Evolutionary conservation across 2,797 vertebrate species (phyloP).

Genomic region (Glossophaga mutica): DNA sequence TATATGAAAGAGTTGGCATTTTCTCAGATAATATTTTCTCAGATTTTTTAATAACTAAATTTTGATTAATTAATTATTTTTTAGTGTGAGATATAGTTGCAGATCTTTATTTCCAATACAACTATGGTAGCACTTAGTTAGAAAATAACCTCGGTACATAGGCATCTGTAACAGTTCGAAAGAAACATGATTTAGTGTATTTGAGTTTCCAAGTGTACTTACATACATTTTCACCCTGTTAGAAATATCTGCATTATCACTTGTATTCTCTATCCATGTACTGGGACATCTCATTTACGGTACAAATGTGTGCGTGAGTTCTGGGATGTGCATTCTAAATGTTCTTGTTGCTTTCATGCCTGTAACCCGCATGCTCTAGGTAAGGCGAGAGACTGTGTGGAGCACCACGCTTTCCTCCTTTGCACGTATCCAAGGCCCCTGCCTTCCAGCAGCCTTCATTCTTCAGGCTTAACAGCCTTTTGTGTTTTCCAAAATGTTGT

Average conservation of each 20-base stretch:
- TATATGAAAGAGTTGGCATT: not conserved
- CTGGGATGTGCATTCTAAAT: not conserved
- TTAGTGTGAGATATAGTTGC: not conserved
- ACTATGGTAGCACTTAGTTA: not conserved
- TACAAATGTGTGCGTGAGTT: not conserved
- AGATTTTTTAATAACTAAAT: not conserved
- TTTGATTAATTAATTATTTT: not conserved
- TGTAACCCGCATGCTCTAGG: not conserved
- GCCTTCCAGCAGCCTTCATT: not conserved
- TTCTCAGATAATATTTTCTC: not conserved
- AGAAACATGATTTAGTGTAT: not conserved
- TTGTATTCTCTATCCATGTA: not conserved
- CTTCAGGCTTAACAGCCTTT: not conserved
- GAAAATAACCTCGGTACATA: not conserved
- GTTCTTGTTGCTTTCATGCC: not conserved
- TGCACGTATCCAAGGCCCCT: not conserved
- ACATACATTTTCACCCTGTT: not conserved
- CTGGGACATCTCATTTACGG: not conserved
- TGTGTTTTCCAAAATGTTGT: constrained; percentile 8
- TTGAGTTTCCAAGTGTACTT: not conserved
- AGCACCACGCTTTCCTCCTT: not conserved
- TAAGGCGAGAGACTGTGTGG: not conserved
- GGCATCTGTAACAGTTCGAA: not conserved
- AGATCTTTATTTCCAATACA: not conserved
- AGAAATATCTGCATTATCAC: not conserved